Conservation (phyloP, 1,140 invertebrate species). For the Drosophila ananassae region DNA sequence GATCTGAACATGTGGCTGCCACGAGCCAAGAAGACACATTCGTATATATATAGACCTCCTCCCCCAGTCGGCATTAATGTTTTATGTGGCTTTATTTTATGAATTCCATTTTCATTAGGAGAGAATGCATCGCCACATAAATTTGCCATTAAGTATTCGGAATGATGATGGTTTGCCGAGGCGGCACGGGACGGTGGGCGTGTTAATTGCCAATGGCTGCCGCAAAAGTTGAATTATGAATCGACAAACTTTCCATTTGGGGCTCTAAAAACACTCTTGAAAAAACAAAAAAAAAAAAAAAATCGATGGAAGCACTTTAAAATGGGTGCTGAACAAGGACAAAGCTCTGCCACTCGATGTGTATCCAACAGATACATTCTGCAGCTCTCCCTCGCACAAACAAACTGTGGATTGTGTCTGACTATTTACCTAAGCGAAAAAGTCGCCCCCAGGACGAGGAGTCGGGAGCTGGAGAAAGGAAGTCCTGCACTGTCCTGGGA, state of each 20-base stretch:
- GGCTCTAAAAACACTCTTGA: background rate
- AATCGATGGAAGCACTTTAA: conserved; percentile 50
- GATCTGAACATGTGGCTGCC: conserved; percentile 44
- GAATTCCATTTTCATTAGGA: conserved; percentile 59
- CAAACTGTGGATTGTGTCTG: conserved; percentile 17
- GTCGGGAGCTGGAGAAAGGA: background rate
- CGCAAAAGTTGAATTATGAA: conserved; percentile 56
- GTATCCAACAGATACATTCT: conserved; percentile 46
- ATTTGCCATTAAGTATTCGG: conserved; percentile 56
- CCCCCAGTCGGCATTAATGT: conserved; percentile 14
- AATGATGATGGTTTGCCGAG: conserved; percentile 23
- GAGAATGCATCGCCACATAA: conserved; percentile 63
- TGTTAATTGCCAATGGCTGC: conserved; percentile 50
- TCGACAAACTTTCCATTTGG: background rate
- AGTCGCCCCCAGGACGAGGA: conserved; percentile 7
- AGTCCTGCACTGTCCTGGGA: conserved; percentile 9
- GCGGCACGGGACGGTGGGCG: conserved; percentile 17
- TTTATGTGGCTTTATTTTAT: conserved; percentile 50
- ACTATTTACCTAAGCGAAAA: conserved; percentile 47
- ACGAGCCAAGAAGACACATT: conserved; percentile 29
- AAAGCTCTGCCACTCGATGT: conserved; percentile 13
- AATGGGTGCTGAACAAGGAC: conserved; percentile 32
- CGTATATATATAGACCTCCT: background rate
- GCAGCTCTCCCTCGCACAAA: conserved; percentile 12
- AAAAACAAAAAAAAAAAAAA: background rate